A percentile compares a stretch with the other conserved stretches of the same genome.
These are phyloP conservation scores for Trematomus loennbergii DNA, from an alignment of 2,113 vertebrate genomes.

Conservation along the genomic window DNA sequence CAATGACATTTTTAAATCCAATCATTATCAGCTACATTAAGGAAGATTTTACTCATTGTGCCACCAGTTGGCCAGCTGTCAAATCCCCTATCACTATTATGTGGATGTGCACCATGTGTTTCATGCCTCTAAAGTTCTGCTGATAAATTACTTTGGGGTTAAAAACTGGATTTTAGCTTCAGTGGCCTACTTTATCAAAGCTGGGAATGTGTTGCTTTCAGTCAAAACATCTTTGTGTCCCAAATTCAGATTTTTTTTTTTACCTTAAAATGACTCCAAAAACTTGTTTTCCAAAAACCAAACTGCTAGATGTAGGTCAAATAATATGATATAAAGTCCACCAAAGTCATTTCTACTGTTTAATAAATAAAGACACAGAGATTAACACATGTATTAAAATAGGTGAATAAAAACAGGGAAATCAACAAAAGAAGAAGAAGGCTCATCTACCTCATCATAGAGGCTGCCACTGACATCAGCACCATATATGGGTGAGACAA, in stretches of 20 bases:
- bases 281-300: neutral
- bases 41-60: neutral
- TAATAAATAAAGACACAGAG: neutral
- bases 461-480: slow-evolving; percentile 97
- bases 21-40: neutral
- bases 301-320: neutral
- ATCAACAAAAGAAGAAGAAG: neutral
- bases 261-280: too few relatives aligned
- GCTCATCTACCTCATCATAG: slow-evolving; percentile 90
- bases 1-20: neutral
- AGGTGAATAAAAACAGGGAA: neutral
- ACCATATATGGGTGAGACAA: slow-evolving; percentile 96
- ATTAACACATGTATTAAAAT: neutral
- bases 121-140: neutral
- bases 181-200: neutral
- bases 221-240: neutral
- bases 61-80: neutral
- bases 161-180: neutral
- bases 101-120: neutral
- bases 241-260: neutral
- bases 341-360: neutral
- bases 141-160: neutral
- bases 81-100: neutral
- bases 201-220: neutral
- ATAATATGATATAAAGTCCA: neutral